Evolutionary conservation across 2,113 vertebrate species (phyloP), one percentile per base, ranked within the genome.

Genomic region (Megaleporinus macrocephalus): DNA sequence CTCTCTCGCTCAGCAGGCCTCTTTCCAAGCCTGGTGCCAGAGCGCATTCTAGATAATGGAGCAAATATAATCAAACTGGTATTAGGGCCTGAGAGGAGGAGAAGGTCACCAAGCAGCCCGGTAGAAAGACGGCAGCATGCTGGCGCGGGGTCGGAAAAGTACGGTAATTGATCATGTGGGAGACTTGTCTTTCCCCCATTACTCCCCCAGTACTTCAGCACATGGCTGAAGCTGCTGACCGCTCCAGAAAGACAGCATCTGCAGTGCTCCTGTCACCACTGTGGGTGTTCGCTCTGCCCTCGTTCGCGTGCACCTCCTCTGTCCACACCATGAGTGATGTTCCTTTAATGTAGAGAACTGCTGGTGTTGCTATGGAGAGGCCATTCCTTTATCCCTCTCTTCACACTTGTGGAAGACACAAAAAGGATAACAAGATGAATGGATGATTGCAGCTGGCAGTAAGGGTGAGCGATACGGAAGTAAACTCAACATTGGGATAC

Each of bases 151-250:
- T 76, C 14, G 55, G 63, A 85, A 82, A 85, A 66, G 78, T 62
- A 69, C 27, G 72, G 65, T 86, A 83, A 83, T 80, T 86, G 80
- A 86, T 86, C 76, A 79, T 83, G 80, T 76, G 65, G 72, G 80
- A 85, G 76, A 79, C 53, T 16, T 63, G 79, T 33, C 68, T 72
- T 80, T 72, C 70, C 14, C 78, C 76, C 11, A 27, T 80, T 80
- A 73, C 66, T 80, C 72, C 73, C 68, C 26, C 16, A 76, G 73
- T 27, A 29, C 71, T 30, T 63, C 71, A 20, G 55, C 81, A 79
- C 76, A 44, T 27, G 44, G 53, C 49, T 5, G 20, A 33, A 24
- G 82, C 51, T 59, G 77, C 76, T 63, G 76, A 70, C 73, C 22
- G 41, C 29, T 36, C 59, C 68, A 41, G 76, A 66, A 59, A 47